These are phyloP conservation scores for Eubasilissa regina DNA, from an alignment of 1,140 invertebrate species.

Conservation along the genomic window DNA sequence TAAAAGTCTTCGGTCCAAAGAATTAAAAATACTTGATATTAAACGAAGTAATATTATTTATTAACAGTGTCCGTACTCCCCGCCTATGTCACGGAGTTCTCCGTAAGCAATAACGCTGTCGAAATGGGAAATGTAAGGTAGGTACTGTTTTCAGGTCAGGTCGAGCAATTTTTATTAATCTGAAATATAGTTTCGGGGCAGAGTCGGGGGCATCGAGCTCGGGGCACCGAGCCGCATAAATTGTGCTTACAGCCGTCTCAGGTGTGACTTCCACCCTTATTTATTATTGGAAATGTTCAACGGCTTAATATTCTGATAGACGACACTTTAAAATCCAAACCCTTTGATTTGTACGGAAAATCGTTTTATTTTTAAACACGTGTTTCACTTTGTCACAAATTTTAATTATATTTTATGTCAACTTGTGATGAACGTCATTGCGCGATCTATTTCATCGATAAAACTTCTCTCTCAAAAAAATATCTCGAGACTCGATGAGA, in stretches of 20 bases:
- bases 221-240: constrained; percentile 15
- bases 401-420: no score
- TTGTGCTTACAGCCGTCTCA: constrained; percentile 30
- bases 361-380: no score
- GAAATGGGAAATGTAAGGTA: constrained; percentile 38
- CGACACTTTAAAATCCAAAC: no score
- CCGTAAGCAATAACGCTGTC: constrained; percentile 24
- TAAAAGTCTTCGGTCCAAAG: no score
- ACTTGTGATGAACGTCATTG: no score
- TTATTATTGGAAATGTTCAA: constrained; percentile 4
- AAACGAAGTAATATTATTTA: no score
- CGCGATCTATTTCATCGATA: no score
- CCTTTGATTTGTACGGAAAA: no score
- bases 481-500: no score
- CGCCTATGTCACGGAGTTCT: constrained; percentile 23
- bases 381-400: no score
- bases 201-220: background rate
- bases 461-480: no score
- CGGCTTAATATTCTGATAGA: constrained; percentile 2
- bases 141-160: constrained; percentile 10
- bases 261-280: constrained; percentile 6
- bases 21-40: no score
- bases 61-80: background rate
- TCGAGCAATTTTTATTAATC: constrained; percentile 43
- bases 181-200: constrained; percentile 45